phyloP scores from a whole-genome alignment of 2,888 invertebrate genomes.

The Hyppa rectilinea region DNA sequence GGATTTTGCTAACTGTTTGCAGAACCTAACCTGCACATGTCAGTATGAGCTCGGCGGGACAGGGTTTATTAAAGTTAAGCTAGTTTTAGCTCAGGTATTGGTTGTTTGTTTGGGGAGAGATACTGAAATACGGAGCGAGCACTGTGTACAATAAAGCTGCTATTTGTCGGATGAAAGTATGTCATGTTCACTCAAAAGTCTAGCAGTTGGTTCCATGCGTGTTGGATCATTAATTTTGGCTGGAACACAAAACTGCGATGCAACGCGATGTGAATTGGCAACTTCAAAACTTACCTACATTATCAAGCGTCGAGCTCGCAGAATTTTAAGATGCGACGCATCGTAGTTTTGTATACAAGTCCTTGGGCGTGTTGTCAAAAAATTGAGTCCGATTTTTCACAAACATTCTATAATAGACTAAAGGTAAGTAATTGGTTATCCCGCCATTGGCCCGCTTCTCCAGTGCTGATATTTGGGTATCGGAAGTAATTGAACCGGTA shows the following conservation, averaged over 20 bases:
- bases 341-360: too few relatives aligned
- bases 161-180: too few relatives aligned
- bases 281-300: too few relatives aligned
- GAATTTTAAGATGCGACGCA: too few relatives aligned
- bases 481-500: neutral
- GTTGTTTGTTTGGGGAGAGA: neutral
- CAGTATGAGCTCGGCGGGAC: neutral
- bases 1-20: slow-evolving; percentile 20
- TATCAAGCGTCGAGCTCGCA: too few relatives aligned
- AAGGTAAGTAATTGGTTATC: neutral
- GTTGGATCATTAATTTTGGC: too few relatives aligned
- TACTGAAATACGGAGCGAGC: neutral
- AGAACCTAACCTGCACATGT: neutral
- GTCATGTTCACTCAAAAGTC: too few relatives aligned
- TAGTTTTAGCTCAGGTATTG: neutral
- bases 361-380: too few relatives aligned
- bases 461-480: neutral
- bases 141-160: too few relatives aligned
- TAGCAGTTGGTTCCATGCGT: too few relatives aligned
- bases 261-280: too few relatives aligned
- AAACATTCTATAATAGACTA: neutral
- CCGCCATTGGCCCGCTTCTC: neutral
- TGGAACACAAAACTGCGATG: too few relatives aligned
- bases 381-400: neutral
- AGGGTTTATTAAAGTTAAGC: neutral